phyloP scores from a whole-genome alignment of 2,888 invertebrate species.

The Acleris laterana region DNA sequence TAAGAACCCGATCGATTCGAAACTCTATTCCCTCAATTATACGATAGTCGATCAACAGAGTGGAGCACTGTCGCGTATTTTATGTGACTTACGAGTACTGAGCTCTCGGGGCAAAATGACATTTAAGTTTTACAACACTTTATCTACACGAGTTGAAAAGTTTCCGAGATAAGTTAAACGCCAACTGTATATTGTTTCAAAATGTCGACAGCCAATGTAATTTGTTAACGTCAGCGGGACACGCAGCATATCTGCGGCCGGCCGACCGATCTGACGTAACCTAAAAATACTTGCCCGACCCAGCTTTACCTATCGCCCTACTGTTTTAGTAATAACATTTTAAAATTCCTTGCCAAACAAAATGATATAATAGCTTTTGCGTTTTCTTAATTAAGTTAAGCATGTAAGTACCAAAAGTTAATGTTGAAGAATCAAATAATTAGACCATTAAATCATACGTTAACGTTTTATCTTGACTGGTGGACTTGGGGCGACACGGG shows the following conservation, averaged over 20 bases:
- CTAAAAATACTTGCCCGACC: conserved; percentile 68
- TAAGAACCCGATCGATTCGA: conserved; percentile 10
- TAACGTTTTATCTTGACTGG: no score
- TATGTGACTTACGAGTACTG: conserved; percentile 69
- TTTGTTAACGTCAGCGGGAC: conserved; percentile 77
- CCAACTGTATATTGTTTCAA: conserved; percentile 82
- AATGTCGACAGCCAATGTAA: conserved; percentile 79
- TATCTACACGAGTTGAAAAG: conserved; percentile 81
- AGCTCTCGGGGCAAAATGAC: conserved; percentile 77
- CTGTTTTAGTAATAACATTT: conserved; percentile 71
- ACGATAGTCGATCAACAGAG: conserved; percentile 2
- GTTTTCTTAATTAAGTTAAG: conserved; percentile 16
- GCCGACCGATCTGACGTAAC: conserved; percentile 60
- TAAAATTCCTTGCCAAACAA: conserved; percentile 64
- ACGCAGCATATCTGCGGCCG: conserved; percentile 54
- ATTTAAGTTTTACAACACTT: conserved; percentile 83
- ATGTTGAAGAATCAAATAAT: no score
- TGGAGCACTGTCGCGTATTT: conserved; percentile 38
- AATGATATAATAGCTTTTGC: conserved; percentile 40
- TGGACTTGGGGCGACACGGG: no score
- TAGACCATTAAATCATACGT: no score
- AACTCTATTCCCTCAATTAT: conserved; percentile 17
- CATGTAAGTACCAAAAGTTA: no score
- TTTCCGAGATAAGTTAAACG: conserved; percentile 80
- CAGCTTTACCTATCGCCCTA: conserved; percentile 62